Percentiles rank a stretch among this genome's conserved stretches.
phyloP scores from a whole-genome alignment of 2,797 vertebrate genomes.

The Oreochromis mossambicus region DNA sequence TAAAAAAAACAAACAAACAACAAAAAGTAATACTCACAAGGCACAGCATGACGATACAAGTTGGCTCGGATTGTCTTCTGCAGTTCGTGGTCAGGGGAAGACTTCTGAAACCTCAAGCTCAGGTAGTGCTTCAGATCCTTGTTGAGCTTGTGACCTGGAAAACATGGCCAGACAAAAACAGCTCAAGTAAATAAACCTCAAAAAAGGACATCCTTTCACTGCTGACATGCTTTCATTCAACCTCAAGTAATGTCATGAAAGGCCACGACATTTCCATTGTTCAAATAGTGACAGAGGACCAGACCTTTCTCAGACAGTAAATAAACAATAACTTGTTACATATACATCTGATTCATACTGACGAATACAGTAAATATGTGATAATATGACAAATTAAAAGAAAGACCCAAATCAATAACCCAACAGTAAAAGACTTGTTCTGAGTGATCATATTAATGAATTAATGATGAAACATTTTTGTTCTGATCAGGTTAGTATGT shows the following conservation, averaged over 20 bases:
- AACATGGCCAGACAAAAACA: conserved; percentile 15
- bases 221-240: neutral
- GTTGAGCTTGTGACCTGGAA: conserved; percentile 87
- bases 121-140: conserved; percentile 90
- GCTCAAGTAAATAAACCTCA: conserved; percentile 7
- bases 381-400: neutral
- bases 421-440: too few species aligned
- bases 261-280: conserved; percentile 1
- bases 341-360: neutral
- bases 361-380: neutral
- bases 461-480: too few species aligned
- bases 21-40: conserved; percentile 84
- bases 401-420: too few species aligned
- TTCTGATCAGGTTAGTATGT: too few species aligned
- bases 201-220: neutral
- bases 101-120: conserved; percentile 92
- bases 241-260: neutral
- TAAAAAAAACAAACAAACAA: neutral
- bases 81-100: conserved; percentile 88
- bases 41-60: conserved; percentile 93
- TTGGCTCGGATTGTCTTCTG: conserved; percentile 94
- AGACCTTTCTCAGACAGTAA: neutral
- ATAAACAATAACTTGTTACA: neutral
- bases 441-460: too few species aligned
- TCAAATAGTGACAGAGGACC: neutral